Evolutionary conservation across 2,888 invertebrate genomes (phyloP), one percentile per base, ranked within the genome.

Genomic region (Dryococelus australis): DNA sequence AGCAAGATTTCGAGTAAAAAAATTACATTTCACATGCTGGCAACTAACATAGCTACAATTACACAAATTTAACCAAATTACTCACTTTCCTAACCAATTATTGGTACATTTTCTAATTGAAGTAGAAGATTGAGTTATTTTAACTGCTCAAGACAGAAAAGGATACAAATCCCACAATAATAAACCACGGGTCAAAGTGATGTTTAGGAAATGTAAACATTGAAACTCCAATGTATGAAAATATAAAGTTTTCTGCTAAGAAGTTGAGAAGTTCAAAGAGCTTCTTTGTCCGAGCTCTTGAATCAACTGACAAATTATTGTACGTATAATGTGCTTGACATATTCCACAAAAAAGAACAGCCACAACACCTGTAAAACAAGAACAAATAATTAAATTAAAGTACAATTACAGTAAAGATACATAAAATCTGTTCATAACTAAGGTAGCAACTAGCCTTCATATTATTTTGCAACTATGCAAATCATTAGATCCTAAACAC

Each of bases 311-410:
- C 65, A 99, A 93, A 93, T 99, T 99, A 93, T 99, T 99, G 93
- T 98, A 99, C 0, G 99, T 99, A 92, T 99, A 99, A 93, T 99
- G 99, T 28, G 99, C 99, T 93, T 99, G 99, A 91, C 98, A 99
- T 91, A 99, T 99, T 47, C 99, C 99, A 93, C 99, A 99, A 93
- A 99, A 99, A 84, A 99, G 92, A 0, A 99, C 99, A 86, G 99
- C 98, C 20, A 99, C 99, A 89, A 99, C 98, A 87, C 98, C 96
- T 96, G 84, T 84, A 84, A 83, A 84, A 51, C 10, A 0, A 89
- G 89, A 87, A 84, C 27, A 88, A 47, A 83, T 47, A 13, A 47
- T 47, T 47, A 10, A 47, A 47, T 47, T 47, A 47, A 47, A 13
- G 47, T 35, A 35, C 35, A 35, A 16, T 47, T 13, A 47, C 47